Base-by-base conservation (phyloP, 2,888 invertebrate species). In the Coelinius sp. region DNA sequence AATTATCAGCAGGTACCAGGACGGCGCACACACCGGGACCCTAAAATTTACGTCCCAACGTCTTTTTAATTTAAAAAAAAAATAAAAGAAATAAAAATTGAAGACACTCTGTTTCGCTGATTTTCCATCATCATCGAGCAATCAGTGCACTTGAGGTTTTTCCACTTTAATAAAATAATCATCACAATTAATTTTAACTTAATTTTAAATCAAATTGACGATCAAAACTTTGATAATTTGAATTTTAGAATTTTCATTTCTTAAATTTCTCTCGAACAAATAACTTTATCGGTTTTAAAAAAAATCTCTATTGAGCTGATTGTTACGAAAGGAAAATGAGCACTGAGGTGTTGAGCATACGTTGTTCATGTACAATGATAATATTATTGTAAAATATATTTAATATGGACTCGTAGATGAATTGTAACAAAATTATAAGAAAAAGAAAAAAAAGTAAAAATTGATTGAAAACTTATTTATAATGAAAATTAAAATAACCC, bases 311-410 rank as follows among this genome's bases (percentile, higher is more conserved):
- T 27, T 46, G 25, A 64, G 75, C 80, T 82, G 84, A 78, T 82
- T 83, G 80, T 79, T 65, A 77, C 81, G 81, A 80, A 80, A 78
- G 77, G 62, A 46, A 75, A 77, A 74, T 72, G 77, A 81, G 83
- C 80, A 83, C 81, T 72, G 78, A 81, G 84, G 81, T 84, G 82
- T 84, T 82, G 84, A 86, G 81, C 83, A 83, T 85, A 86, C 79
- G 83, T 86, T 86, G 86, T 86, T 86, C 83, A 84, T 86, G 84
- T 85, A 86, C 85, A 86, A 85, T 85, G 83, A 84, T 86, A 85
- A 84, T 84, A 86, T 85, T 85, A 85, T 85, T 86, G 85, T 86
- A 86, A 86, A 86, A 86, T 86, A 86, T 86, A 86, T 86, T 85
- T 86, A 86, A 85, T 84, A 85, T 84, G 85, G 83, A 84, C 83